These are phyloP conservation scores for Anthonomus grandis DNA, from an alignment of 1,140 invertebrate genomes.

Conservation along the genomic window DNA sequence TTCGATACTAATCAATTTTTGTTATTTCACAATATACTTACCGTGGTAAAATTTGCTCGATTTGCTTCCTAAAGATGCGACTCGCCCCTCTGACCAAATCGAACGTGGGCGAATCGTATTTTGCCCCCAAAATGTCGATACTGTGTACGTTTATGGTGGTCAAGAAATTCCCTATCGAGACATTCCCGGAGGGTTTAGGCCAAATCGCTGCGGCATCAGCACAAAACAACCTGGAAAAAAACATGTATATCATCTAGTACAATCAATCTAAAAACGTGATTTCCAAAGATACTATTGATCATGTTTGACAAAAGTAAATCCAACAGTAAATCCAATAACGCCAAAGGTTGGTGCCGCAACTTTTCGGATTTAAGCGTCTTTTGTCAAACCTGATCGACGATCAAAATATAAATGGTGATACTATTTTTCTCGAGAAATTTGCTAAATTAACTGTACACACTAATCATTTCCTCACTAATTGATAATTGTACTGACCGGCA, in stretches of 20 bases:
- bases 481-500: constrained; percentile 55
- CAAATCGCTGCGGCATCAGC: constrained; percentile 60
- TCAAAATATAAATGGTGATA: too few relatives aligned
- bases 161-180: constrained; percentile 58
- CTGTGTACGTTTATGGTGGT: constrained; percentile 59
- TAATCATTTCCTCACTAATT: too few relatives aligned
- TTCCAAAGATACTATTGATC: too few relatives aligned
- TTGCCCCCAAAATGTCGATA: constrained; percentile 51
- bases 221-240: constrained; percentile 53
- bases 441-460: too few relatives aligned
- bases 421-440: too few relatives aligned
- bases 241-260: background rate
- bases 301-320: too few relatives aligned
- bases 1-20: too few relatives aligned
- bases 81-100: constrained; percentile 50
- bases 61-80: constrained; percentile 41
- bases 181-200: constrained; percentile 66
- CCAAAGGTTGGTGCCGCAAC: too few relatives aligned
- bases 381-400: too few relatives aligned
- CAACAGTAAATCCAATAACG: too few relatives aligned
- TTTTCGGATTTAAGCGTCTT: too few relatives aligned
- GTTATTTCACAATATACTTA: background rate
- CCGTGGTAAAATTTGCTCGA: constrained; percentile 43
- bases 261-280: too few relatives aligned
- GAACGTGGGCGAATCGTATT: constrained; percentile 45